A percentile compares a stretch with the other conserved stretches of the same genome.
Evolutionary conservation across 2,888 invertebrate genomes (phyloP).

Genomic region (Scaeva pyrastri): DNA sequence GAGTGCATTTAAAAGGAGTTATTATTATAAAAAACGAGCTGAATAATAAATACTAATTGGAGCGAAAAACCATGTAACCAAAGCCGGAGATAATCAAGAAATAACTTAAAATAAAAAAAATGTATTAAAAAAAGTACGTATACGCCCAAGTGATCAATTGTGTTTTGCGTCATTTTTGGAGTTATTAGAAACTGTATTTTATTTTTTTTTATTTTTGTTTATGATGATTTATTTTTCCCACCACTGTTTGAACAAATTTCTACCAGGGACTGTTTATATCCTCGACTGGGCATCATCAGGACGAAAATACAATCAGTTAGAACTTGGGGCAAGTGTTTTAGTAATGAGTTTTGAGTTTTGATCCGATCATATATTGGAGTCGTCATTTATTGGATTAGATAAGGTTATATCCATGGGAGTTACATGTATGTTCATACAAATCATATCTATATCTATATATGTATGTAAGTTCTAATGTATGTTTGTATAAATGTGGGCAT

Average conservation of each 20-base stretch:
- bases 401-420: slow-evolving; percentile 4
- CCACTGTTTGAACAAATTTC: not conserved
- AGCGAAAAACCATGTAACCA: too few relatives aligned
- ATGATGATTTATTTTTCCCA: too few relatives aligned
- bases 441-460: not conserved
- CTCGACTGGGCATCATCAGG: slow-evolving; percentile 5
- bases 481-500: not conserved
- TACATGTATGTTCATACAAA: not conserved
- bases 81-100: too few relatives aligned
- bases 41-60: too few relatives aligned
- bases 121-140: too few relatives aligned
- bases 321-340: slow-evolving; percentile 19
- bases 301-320: slow-evolving; percentile 24
- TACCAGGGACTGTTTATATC: slow-evolving; percentile 18
- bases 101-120: too few relatives aligned
- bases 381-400: slow-evolving; percentile 56
- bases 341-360: slow-evolving; percentile 67
- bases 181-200: too few relatives aligned
- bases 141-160: too few relatives aligned
- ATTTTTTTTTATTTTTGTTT: too few relatives aligned
- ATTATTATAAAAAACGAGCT: too few relatives aligned
- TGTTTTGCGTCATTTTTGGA: too few relatives aligned
- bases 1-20: too few relatives aligned
- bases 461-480: not conserved
- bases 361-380: slow-evolving; percentile 55